A percentile compares a stretch with the other conserved stretches of the same genome.
These are phyloP conservation scores for Silurus meridionalis DNA, from an alignment of 2,113 vertebrate species.

Conservation along the genomic window DNA sequence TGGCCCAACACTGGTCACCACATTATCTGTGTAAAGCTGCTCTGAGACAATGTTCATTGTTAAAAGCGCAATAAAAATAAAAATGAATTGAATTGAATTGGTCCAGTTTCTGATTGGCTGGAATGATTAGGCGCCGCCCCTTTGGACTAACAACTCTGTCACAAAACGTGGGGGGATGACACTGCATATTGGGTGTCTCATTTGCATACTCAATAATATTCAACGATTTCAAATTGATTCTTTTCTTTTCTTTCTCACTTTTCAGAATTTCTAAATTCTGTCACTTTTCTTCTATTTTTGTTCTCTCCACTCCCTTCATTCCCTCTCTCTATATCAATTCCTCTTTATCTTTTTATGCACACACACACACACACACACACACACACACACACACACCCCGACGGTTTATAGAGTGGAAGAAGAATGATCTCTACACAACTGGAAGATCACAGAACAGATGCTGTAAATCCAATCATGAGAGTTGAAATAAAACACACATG, in stretches of 20 bases:
- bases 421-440: not conserved
- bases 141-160: no score
- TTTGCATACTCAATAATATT: not conserved
- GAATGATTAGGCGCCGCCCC: no score
- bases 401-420: not conserved
- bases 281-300: not conserved
- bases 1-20: not conserved
- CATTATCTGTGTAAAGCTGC: no score
- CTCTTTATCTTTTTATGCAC: no score
- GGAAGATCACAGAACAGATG: not conserved
- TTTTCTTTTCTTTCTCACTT: not conserved
- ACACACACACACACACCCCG: no score
- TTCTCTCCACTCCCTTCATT: not conserved
- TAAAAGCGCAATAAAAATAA: no score
- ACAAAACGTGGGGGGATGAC: not conserved
- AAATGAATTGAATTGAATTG: no score
- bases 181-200: not conserved
- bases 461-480: not conserved
- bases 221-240: no score
- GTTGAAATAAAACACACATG: not conserved
- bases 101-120: no score
- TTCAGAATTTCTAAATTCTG: not conserved
- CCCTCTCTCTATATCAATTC: not conserved
- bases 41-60: no score
- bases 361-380: no score